Evolutionary conservation across 2,888 invertebrate species (phyloP).

Genomic region (Melanostoma mellinum): DNA sequence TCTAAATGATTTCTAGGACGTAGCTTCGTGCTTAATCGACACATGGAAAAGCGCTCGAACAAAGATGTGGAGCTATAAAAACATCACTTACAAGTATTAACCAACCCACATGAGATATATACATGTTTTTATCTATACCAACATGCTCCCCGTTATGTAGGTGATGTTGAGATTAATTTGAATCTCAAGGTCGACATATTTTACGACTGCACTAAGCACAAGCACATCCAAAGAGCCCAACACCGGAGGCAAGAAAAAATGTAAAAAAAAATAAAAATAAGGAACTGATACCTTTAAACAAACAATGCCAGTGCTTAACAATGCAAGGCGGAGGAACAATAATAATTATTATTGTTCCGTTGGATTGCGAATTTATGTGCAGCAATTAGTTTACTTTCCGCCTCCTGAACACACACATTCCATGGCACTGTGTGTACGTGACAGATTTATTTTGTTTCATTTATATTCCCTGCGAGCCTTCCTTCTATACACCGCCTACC

Average conservation of each 20-base stretch:
- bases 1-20: too few relatives aligned
- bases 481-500: neutral
- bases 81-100: too few relatives aligned
- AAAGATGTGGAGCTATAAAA: too few relatives aligned
- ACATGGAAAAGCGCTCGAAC: too few relatives aligned
- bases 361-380: conserved; percentile 61
- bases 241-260: neutral
- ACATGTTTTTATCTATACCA: too few relatives aligned
- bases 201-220: too few relatives aligned
- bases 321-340: conserved; percentile 45
- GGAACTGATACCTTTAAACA: conserved; percentile 15
- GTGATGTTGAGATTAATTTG: too few relatives aligned
- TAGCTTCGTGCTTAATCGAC: too few relatives aligned
- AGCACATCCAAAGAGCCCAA: too few relatives aligned
- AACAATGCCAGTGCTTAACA: conserved; percentile 46
- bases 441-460: conserved; percentile 60
- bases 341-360: conserved; percentile 64
- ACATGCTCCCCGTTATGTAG: too few relatives aligned
- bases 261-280: neutral
- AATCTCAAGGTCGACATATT: too few relatives aligned
- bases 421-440: conserved; percentile 28
- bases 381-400: conserved; percentile 56
- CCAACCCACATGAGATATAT: too few relatives aligned
- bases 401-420: neutral
- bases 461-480: conserved; percentile 33